Conservation (phyloP, 2,888 invertebrate species). For the Gortyna flavago region DNA sequence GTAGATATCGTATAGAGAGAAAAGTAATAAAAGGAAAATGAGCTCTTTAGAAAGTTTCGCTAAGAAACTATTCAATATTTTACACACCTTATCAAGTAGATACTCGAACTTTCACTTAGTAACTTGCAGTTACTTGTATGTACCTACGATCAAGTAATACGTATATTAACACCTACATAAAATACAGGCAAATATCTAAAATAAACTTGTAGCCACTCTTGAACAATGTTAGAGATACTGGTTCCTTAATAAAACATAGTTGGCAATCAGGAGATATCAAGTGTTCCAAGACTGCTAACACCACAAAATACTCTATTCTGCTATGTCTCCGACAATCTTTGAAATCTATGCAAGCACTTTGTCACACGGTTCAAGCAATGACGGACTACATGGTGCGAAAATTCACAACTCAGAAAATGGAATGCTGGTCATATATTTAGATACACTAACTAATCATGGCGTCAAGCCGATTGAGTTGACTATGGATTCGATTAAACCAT, state of each 20-base stretch:
- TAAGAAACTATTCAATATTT: slow-evolving; percentile 27
- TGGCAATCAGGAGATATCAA: neutral
- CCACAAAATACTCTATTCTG: slow-evolving; percentile 18
- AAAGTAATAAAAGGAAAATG: slow-evolving; percentile 32
- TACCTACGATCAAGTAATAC: neutral
- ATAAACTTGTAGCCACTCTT: neutral
- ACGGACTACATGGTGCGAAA: slow-evolving; percentile 19
- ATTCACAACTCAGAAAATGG: slow-evolving; percentile 15
- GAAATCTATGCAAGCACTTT: slow-evolving; percentile 17
- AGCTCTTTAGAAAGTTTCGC: slow-evolving; percentile 6
- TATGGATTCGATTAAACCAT: neutral
- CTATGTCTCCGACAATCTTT: slow-evolving; percentile 13
- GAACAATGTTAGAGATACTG: neutral
- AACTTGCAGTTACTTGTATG: slow-evolving; percentile 1
- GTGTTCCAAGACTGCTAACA: slow-evolving; percentile 25
- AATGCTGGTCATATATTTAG: slow-evolving; percentile 6
- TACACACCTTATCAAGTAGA: slow-evolving; percentile 5
- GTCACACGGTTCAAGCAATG: slow-evolving; percentile 3
- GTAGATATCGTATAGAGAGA: neutral
- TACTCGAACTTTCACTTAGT: slow-evolving; percentile 15
- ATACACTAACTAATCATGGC: neutral
- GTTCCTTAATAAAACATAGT: slow-evolving; percentile 9
- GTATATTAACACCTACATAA: neutral
- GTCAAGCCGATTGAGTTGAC: neutral
- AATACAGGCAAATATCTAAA: neutral